A percentile compares a stretch with the other conserved stretches of the same genome.
Evolutionary conservation across 2,797 vertebrate species (phyloP).

Genomic region (Xenentodon cancila): DNA sequence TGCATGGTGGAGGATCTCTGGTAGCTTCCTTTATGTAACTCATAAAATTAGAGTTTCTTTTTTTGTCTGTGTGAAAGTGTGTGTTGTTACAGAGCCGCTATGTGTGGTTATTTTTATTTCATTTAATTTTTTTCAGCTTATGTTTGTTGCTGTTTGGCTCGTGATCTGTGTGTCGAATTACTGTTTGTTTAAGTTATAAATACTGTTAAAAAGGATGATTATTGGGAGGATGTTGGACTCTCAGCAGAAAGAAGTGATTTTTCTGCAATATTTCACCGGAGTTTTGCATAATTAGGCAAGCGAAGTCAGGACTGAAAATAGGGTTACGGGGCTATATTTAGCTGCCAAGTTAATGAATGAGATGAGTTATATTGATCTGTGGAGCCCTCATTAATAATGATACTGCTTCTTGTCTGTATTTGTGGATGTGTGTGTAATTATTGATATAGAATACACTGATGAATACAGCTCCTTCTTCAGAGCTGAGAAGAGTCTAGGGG

Average conservation of each 20-base stretch:
- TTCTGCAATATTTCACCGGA: slow-evolving; percentile 63
- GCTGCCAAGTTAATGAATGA: slow-evolving; percentile 66
- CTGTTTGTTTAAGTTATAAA: slow-evolving; percentile 65
- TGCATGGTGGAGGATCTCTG: no score
- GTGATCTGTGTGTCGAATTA: slow-evolving; percentile 46
- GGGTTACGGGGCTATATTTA: slow-evolving; percentile 63
- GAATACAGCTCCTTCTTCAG: slow-evolving; percentile 30
- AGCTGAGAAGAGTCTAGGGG: slow-evolving; percentile 36
- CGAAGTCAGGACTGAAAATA: slow-evolving; percentile 47
- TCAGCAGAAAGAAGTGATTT: slow-evolving; percentile 54
- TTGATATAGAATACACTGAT: slow-evolving; percentile 37
- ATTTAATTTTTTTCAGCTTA: no score
- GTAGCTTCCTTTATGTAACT: no score
- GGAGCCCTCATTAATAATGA: slow-evolving; percentile 69
- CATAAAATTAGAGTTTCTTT: no score
- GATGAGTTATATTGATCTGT: slow-evolving; percentile 75
- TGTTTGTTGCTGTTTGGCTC: not conserved
- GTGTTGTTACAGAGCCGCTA: no score
- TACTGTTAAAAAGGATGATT: slow-evolving; percentile 54
- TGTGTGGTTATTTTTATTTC: no score
- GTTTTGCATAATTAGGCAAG: slow-evolving; percentile 70
- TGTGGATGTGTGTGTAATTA: slow-evolving; percentile 44
- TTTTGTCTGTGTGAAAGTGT: no score
- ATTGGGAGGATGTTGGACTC: slow-evolving; percentile 55
- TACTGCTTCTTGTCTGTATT: slow-evolving; percentile 25